Conservation (phyloP, 2,113 vertebrate species). For the Megaceryle torquata region DNA sequence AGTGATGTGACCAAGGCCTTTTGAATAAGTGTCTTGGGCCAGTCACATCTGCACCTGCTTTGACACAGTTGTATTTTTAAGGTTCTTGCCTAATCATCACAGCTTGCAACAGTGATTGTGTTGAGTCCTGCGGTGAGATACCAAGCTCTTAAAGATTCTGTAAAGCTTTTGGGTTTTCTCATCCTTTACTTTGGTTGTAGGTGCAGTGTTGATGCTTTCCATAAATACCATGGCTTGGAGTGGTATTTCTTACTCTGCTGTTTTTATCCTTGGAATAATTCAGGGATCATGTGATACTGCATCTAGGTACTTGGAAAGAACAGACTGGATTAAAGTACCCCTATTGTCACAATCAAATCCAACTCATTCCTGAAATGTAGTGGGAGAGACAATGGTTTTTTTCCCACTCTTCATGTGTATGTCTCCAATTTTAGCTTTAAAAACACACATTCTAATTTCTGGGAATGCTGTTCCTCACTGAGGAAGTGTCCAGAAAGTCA, state of each 20-base stretch:
- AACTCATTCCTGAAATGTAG: neutral
- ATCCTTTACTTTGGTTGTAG: neutral
- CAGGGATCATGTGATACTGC: neutral
- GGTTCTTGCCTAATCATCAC: neutral
- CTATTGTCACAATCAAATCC: neutral
- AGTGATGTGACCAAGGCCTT: neutral
- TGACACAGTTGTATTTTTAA: neutral
- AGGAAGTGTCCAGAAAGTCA: neutral
- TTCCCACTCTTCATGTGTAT: neutral
- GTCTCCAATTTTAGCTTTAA: neutral
- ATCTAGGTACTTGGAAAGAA: neutral
- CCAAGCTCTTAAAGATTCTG: neutral
- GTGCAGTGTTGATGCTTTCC: neutral
- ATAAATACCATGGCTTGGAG: neutral
- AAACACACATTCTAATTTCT: neutral
- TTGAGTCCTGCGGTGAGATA: neutral
- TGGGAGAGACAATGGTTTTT: neutral
- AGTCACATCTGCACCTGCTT: neutral
- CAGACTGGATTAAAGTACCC: neutral
- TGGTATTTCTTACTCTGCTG: neutral
- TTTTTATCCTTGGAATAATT: neutral
- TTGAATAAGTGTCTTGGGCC: neutral
- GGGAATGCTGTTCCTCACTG: neutral
- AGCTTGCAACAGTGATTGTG: neutral
- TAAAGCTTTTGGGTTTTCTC: neutral